A percentile compares a stretch with the other conserved stretches of the same genome.
Evolutionary conservation across 2,888 invertebrate genomes (phyloP).

Genomic region (Eilema griseolum): DNA sequence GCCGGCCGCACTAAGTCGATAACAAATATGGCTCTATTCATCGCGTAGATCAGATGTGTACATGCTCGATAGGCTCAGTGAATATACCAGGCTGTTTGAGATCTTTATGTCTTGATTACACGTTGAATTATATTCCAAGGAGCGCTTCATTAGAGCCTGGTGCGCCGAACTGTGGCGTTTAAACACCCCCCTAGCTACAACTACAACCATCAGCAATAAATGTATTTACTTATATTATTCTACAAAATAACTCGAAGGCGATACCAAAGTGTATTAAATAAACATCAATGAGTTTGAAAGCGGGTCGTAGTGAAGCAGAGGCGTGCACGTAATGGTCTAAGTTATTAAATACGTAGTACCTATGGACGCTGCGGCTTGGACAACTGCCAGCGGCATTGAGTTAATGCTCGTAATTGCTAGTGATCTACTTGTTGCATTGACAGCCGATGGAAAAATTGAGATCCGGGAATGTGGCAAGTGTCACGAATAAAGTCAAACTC

Average conservation of each 20-base stretch:
- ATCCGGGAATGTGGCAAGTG: neutral
- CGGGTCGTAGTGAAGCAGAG: neutral
- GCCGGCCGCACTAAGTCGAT: conserved; percentile 10
- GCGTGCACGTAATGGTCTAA: neutral
- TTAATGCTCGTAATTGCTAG: neutral
- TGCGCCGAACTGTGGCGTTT: too few species aligned
- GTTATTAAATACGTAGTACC: neutral
- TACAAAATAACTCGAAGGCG: neutral
- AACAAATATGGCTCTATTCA: conserved; percentile 12
- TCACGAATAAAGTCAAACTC: neutral
- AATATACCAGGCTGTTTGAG: neutral
- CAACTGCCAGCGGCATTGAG: neutral
- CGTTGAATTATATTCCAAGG: neutral
- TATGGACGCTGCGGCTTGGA: neutral
- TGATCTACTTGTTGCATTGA: neutral
- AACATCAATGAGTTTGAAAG: neutral
- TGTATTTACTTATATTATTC: neutral
- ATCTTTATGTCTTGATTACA: neutral
- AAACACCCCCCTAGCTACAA: neutral
- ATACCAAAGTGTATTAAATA: neutral
- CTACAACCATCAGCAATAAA: neutral
- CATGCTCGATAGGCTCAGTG: neutral
- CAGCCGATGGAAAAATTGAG: neutral
- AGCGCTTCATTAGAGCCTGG: neutral
- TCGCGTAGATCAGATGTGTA: neutral